Evolutionary conservation across 2,888 invertebrate genomes (phyloP).

Genomic region (Drosophila percnosoma): DNA sequence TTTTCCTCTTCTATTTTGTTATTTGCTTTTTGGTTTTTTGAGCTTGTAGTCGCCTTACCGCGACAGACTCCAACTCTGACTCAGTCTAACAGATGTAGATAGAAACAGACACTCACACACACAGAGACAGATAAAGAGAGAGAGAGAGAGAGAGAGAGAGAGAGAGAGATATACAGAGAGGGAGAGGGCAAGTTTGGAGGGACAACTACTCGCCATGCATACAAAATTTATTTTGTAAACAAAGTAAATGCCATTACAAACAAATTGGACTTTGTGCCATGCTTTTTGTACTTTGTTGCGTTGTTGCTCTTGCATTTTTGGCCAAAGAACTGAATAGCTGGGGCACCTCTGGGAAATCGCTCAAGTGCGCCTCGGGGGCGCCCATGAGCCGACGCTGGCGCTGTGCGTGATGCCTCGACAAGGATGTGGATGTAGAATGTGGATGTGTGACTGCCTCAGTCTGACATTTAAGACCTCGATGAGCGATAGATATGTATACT

Average conservation of each 20-base stretch:
- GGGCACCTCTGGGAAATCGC: slow-evolving; percentile 69
- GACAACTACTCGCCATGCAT: slow-evolving; percentile 76
- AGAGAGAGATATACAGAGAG: not conserved
- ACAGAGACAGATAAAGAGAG: not conserved
- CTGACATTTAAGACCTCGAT: slow-evolving; percentile 69
- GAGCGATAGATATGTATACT: slow-evolving; percentile 50
- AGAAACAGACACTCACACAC: not conserved
- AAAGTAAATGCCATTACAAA: slow-evolving; percentile 81
- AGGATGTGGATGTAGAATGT: slow-evolving; percentile 13
- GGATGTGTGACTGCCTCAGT: slow-evolving; percentile 27
- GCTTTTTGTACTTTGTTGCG: slow-evolving; percentile 63
- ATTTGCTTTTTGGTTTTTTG: slow-evolving; percentile 21
- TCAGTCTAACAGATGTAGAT: not conserved
- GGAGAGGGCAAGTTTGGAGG: slow-evolving; percentile 9
- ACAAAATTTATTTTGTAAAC: slow-evolving; percentile 80
- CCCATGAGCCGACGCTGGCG: slow-evolving; percentile 10
- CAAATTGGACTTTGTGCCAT: slow-evolving; percentile 79
- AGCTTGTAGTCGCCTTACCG: slow-evolving; percentile 44
- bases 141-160: not conserved
- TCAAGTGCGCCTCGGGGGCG: slow-evolving; percentile 47
- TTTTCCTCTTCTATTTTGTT: slow-evolving; percentile 3
- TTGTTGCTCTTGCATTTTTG: slow-evolving; percentile 41
- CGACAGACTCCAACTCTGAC: slow-evolving; percentile 7
- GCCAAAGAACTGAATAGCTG: slow-evolving; percentile 16
- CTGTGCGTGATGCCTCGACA: slow-evolving; percentile 45